Evolutionary conservation across 1,140 invertebrate genomes (phyloP).

Genomic region (Cydia pomonella): DNA sequence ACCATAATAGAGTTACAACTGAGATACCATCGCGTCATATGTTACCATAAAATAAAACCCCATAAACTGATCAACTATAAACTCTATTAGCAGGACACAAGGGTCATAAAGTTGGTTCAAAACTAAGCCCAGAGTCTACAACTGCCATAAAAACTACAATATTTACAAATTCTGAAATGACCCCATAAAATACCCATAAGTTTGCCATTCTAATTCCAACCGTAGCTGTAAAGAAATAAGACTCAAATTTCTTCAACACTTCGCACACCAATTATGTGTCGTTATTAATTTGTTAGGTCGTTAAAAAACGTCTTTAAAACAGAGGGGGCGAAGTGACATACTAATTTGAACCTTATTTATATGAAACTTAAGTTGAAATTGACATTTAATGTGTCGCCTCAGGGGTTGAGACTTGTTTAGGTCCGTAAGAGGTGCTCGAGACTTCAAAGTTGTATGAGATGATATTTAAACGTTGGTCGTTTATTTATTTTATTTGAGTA

Average conservation of each 20-base stretch:
- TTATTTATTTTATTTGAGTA: background rate
- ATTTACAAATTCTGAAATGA: slow-evolving; percentile 29
- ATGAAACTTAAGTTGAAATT: background rate
- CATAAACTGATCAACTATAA: background rate
- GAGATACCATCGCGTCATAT: background rate
- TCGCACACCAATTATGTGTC: slow-evolving; percentile 7
- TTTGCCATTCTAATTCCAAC: background rate
- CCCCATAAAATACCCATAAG: background rate
- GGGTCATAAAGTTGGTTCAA: background rate
- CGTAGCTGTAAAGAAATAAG: background rate
- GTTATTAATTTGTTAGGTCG: slow-evolving; percentile 34
- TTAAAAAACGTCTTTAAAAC: slow-evolving; percentile 31
- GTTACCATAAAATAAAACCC: background rate
- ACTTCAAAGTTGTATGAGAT: slow-evolving; percentile 12
- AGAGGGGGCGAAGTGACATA: background rate
- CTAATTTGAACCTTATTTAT: background rate
- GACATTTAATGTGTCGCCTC: background rate
- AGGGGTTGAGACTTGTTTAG: slow-evolving; percentile 2
- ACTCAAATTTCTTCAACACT: background rate
- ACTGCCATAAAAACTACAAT: slow-evolving; percentile 28
- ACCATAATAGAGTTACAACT: background rate
- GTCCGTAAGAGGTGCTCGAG: slow-evolving; percentile 7
- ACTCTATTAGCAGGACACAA: background rate
- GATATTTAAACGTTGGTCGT: background rate
- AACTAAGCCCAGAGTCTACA: slow-evolving; percentile 2